Evolutionary conservation across 2,797 vertebrate genomes (phyloP).

Genomic region (Lutjanus argentimaculatus): DNA sequence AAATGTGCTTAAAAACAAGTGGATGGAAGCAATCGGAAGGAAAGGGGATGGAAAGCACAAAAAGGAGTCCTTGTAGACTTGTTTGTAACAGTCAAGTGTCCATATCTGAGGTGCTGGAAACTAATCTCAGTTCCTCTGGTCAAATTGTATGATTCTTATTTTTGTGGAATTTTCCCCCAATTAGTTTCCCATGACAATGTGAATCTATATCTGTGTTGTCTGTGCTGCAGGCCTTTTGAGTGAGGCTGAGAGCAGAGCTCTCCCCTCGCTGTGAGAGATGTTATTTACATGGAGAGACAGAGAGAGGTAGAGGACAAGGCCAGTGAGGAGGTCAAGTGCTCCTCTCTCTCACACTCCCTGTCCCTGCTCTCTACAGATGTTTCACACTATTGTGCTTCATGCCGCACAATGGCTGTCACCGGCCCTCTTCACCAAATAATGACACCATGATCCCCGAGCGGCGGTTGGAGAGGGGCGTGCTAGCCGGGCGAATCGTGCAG

Average conservation of each 20-base stretch:
- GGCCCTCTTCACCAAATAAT: constrained; percentile 54
- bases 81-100: background rate
- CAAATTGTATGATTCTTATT: background rate
- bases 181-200: background rate
- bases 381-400: constrained; percentile 36
- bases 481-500: constrained; percentile 31
- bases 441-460: constrained; percentile 27
- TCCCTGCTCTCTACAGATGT: constrained; percentile 41
- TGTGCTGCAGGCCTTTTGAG: constrained; percentile 1
- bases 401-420: constrained; percentile 50
- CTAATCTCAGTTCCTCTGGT: background rate
- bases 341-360: constrained; percentile 20
- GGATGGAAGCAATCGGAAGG: no score
- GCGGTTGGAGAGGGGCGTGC: constrained; percentile 37
- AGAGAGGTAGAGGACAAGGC: constrained; percentile 35
- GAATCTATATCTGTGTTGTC: background rate
- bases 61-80: background rate
- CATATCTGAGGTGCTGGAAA: background rate
- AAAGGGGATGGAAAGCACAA: background rate
- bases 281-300: constrained; percentile 59
- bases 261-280: constrained; percentile 25
- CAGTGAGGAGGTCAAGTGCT: constrained; percentile 62
- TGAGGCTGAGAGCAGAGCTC: background rate
- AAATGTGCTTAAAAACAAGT: no score
- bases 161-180: background rate